phyloP scores from a whole-genome alignment of 2,797 vertebrate species.

The Remorina albescens region DNA sequence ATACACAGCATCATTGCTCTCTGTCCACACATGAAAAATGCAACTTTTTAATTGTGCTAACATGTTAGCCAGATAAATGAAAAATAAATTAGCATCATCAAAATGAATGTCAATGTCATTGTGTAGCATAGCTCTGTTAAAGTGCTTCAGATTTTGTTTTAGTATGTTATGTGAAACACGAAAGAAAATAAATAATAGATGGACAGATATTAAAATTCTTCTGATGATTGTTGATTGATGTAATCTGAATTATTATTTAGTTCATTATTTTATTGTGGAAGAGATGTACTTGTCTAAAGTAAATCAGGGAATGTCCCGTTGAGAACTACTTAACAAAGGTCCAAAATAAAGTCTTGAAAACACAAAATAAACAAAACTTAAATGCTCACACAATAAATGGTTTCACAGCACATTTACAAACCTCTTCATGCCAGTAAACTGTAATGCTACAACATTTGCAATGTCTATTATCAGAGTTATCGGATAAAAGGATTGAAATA shows the following conservation, averaged over 20 bases:
- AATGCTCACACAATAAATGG: slow-evolving; percentile 54
- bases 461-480: slow-evolving; percentile 62
- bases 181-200: slow-evolving; percentile 1
- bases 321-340: slow-evolving; percentile 18
- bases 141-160: slow-evolving; percentile 75
- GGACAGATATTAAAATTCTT: slow-evolving; percentile 14
- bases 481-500: slow-evolving; percentile 46
- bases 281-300: slow-evolving; percentile 4
- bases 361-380: slow-evolving; percentile 21
- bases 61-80: slow-evolving; percentile 32
- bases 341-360: slow-evolving; percentile 37
- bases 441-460: slow-evolving; percentile 87
- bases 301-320: slow-evolving; percentile 6
- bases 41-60: slow-evolving; percentile 48
- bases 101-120: slow-evolving; percentile 52
- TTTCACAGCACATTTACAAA: slow-evolving; percentile 57
- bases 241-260: slow-evolving; percentile 25
- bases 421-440: slow-evolving; percentile 66
- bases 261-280: slow-evolving; percentile 7
- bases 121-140: slow-evolving; percentile 69
- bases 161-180: slow-evolving; percentile 18
- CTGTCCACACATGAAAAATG: slow-evolving; percentile 73
- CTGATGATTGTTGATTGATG: background rate
- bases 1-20: slow-evolving; percentile 67
- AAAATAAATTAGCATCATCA: slow-evolving; percentile 38